Evolutionary conservation across 1,140 invertebrate genomes (phyloP).

Genomic region (Amphibalanus amphitrite): DNA sequence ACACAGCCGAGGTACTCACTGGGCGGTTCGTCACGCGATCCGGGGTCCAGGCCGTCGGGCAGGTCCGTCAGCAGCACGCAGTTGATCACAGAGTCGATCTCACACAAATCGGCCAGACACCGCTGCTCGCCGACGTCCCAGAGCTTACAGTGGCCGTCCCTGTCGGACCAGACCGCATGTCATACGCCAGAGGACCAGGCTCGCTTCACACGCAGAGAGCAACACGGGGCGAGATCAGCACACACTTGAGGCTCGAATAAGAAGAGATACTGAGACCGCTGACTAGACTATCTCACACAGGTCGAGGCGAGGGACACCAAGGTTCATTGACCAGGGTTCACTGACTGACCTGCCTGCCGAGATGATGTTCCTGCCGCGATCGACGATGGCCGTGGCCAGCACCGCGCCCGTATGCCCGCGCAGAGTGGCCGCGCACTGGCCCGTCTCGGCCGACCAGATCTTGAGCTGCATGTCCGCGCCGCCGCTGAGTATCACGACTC

Average conservation of each 20-base stretch:
- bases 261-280: too few relatives aligned
- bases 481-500: conserved; percentile 43
- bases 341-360: conserved; percentile 40
- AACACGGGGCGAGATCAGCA: too few relatives aligned
- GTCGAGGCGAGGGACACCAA: too few relatives aligned
- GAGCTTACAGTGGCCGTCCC: background rate
- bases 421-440: conserved; percentile 44
- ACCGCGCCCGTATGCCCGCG: conserved; percentile 46
- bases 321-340: too few relatives aligned
- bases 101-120: conserved; percentile 1
- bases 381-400: conserved; percentile 44
- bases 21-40: conserved; percentile 20
- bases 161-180: background rate
- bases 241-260: too few relatives aligned
- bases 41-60: conserved; percentile 24
- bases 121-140: background rate
- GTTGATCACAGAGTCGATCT: background rate
- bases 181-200: conserved; percentile 10
- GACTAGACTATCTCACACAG: too few relatives aligned
- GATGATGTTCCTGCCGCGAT: conserved; percentile 50
- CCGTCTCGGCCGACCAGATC: conserved; percentile 50
- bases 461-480: conserved; percentile 48
- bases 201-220: too few relatives aligned
- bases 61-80: too few relatives aligned
- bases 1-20: too few relatives aligned